Percentiles rank a stretch among this genome's conserved stretches.
These are phyloP conservation scores for Taxidea taxus DNA, from an alignment of 2,113 vertebrate species.

Conservation along the genomic window DNA sequence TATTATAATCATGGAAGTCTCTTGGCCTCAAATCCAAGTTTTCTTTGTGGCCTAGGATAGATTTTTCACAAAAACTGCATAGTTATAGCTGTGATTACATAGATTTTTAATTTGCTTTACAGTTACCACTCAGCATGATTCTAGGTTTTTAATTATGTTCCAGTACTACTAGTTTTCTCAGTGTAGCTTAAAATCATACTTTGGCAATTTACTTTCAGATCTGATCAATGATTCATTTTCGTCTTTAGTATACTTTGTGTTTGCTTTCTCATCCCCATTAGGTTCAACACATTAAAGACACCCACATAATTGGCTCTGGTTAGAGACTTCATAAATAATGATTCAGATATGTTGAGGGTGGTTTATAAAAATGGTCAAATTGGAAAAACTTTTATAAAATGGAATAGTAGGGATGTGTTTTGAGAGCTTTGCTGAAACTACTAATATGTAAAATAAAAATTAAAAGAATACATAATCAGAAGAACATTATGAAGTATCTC, in stretches of 20 bases:
- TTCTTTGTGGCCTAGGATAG: conserved; percentile 5
- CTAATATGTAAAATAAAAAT: conserved; percentile 20
- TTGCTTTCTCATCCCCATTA: background rate
- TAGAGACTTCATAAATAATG: background rate
- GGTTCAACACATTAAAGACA: background rate
- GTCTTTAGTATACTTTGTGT: background rate
- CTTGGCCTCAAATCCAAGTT: conserved; percentile 44
- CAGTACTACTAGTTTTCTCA: conserved; percentile 8
- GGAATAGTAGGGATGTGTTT: background rate
- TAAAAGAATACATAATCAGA: background rate
- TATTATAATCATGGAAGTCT: conserved; percentile 16
- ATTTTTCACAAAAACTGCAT: conserved; percentile 18
- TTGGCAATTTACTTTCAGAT: conserved; percentile 17
- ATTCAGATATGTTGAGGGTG: background rate
- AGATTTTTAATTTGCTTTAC: conserved; percentile 10
- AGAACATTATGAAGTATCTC: background rate
- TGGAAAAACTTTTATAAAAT: background rate
- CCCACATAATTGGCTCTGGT: background rate
- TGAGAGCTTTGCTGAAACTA: conserved; percentile 34
- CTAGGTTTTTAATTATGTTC: conserved; percentile 35
- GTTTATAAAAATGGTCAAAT: background rate
- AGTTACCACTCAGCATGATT: background rate
- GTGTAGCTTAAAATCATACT: conserved; percentile 6
- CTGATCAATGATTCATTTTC: background rate
- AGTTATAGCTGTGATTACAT: background rate